These are phyloP conservation scores for Eunapius fragilis DNA, from an alignment of 37 sponge, comb jelly and placozoan species.

Conservation along the genomic window DNA sequence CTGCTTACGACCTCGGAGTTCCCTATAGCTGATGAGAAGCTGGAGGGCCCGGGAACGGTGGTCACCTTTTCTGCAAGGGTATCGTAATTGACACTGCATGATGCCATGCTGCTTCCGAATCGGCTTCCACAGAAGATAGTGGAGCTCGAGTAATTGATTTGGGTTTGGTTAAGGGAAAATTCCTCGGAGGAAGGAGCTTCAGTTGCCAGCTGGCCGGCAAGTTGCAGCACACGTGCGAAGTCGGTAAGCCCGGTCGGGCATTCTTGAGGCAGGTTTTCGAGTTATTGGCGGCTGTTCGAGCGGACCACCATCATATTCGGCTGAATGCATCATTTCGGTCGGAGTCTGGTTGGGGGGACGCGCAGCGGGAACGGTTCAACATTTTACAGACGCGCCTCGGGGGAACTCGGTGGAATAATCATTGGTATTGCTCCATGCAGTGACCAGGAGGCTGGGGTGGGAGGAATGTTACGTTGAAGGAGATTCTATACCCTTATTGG, in stretches of 20 bases:
- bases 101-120: no score
- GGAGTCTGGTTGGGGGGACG: not conserved
- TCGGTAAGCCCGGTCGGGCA: not conserved
- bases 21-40: no score
- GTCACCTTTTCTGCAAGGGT: no score
- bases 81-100: no score
- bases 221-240: slow-evolving; percentile 4
- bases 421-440: not conserved
- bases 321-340: slow-evolving; percentile 1
- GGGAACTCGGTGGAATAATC: not conserved
- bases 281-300: not conserved
- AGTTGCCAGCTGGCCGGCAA: slow-evolving; percentile 6
- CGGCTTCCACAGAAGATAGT: no score
- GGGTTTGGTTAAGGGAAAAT: no score
- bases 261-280: no score
- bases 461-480: not conserved
- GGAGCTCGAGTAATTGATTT: no score
- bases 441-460: not conserved
- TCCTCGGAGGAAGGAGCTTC: not conserved
- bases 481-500: slow-evolving; percentile 11
- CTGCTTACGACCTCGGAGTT: no score
- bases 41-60: no score
- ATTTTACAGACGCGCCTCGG: not conserved
- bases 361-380: not conserved
- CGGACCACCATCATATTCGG: not conserved